These are phyloP conservation scores for Seira sanloemensis DNA, from an alignment of 2,888 invertebrate genomes.

Conservation along the genomic window DNA sequence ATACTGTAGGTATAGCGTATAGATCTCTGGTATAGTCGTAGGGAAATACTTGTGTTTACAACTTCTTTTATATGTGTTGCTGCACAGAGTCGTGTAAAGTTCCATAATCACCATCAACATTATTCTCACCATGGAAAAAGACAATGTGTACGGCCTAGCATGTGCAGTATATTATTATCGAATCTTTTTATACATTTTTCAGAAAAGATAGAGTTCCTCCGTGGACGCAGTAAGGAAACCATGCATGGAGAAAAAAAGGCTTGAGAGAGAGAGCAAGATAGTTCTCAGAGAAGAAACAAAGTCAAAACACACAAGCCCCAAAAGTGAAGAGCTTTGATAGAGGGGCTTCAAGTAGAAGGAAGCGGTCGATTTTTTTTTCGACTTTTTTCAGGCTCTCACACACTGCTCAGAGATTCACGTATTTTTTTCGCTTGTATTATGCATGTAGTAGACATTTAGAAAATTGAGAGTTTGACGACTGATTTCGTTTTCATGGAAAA, in stretches of 20 bases:
- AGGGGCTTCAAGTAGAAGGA: constrained; percentile 17
- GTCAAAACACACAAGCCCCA: background rate
- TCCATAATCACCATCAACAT: background rate
- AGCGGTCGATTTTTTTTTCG: constrained; percentile 61
- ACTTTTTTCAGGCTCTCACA: too few relatives aligned
- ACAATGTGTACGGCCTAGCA: background rate
- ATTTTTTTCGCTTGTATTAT: too few relatives aligned
- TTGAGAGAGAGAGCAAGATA: constrained; percentile 16
- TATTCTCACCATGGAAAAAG: background rate
- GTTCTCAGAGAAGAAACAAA: constrained; percentile 7
- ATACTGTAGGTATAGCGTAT: constrained; percentile 37
- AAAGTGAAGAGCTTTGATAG: constrained; percentile 3
- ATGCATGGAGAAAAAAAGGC: constrained; percentile 24
- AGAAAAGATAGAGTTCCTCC: background rate
- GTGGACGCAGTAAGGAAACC: constrained; percentile 5
- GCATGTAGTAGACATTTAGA: too few relatives aligned
- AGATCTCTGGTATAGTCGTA: constrained; percentile 14
- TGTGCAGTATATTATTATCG: background rate
- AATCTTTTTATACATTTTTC: constrained; percentile 21
- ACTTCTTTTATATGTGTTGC: background rate
- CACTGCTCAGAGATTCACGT: too few relatives aligned
- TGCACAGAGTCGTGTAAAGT: background rate
- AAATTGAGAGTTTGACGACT: too few relatives aligned
- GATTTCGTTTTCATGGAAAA: too few relatives aligned
- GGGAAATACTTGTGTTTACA: constrained; percentile 16